These are phyloP conservation scores for Trichogramma evanescens DNA, from an alignment of 2,888 invertebrate genomes.

Conservation along the genomic window DNA sequence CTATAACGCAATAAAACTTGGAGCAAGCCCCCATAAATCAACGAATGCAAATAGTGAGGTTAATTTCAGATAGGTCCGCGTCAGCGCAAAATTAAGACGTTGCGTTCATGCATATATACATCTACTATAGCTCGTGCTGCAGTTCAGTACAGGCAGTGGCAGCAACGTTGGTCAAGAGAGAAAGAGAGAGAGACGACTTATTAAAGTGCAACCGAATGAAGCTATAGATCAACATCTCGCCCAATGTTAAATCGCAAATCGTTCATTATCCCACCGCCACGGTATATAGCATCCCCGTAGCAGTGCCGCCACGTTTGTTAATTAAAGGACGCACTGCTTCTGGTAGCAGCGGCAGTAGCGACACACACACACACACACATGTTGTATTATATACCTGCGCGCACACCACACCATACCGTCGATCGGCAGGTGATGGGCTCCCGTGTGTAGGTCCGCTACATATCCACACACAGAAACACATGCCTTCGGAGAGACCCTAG, in stretches of 20 bases:
- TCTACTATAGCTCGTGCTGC: too few species aligned
- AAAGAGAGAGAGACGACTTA: too few species aligned
- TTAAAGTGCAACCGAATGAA: neutral
- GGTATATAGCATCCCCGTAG: too few species aligned
- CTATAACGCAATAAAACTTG: too few species aligned
- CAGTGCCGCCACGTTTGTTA: conserved; percentile 1
- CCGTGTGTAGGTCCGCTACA: too few species aligned
- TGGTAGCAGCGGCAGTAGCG: neutral
- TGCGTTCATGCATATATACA: too few species aligned
- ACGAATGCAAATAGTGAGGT: too few species aligned
- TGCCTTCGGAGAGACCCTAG: neutral
- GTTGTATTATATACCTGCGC: neutral
- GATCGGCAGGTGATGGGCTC: conserved; percentile 10
- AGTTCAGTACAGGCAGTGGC: too few species aligned
- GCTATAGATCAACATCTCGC: conserved; percentile 7
- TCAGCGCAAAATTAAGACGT: too few species aligned
- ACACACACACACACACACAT: neutral
- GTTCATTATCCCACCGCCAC: conserved; percentile 1
- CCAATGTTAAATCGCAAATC: conserved; percentile 11
- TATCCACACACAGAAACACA: neutral
- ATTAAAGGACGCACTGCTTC: conserved; percentile 12
- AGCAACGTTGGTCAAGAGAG: too few species aligned
- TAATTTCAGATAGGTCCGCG: too few species aligned
- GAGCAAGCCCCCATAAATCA: too few species aligned
- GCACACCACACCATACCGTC: neutral